Evolutionary conservation across 1,140 invertebrate genomes (phyloP).

Genomic region (Bombus pyrosoma): DNA sequence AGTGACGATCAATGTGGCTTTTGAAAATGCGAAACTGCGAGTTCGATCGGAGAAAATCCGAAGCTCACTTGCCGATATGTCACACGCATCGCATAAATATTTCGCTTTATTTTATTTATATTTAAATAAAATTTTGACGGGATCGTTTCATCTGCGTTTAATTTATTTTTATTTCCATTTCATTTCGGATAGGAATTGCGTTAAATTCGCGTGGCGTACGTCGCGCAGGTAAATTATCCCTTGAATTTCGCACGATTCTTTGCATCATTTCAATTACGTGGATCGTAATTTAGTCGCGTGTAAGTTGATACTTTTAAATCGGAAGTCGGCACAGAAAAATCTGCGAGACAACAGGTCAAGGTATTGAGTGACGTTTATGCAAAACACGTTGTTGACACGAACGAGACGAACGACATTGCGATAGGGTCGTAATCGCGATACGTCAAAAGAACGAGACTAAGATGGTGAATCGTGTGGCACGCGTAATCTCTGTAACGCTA

Average conservation of each 20-base stretch:
- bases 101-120: too few species aligned
- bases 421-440: not conserved
- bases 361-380: not conserved
- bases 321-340: not conserved
- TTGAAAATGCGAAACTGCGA: too few species aligned
- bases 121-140: too few species aligned
- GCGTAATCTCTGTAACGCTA: slow-evolving; percentile 48
- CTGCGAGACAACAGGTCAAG: not conserved
- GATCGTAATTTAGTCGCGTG: not conserved
- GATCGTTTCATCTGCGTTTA: too few species aligned
- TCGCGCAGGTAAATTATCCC: too few species aligned
- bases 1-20: too few species aligned
- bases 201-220: too few species aligned
- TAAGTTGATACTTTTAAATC: not conserved
- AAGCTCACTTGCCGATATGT: too few species aligned
- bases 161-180: too few species aligned
- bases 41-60: accelerated
- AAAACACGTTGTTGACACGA: not conserved
- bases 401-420: not conserved
- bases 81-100: too few species aligned
- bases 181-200: too few species aligned
- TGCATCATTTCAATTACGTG: not conserved
- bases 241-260: not conserved
- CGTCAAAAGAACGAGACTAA: not conserved
- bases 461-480: slow-evolving; percentile 31